These are phyloP conservation scores for Eupristina koningsbergeri DNA, from an alignment of 1,140 invertebrate species.

Conservation along the genomic window DNA sequence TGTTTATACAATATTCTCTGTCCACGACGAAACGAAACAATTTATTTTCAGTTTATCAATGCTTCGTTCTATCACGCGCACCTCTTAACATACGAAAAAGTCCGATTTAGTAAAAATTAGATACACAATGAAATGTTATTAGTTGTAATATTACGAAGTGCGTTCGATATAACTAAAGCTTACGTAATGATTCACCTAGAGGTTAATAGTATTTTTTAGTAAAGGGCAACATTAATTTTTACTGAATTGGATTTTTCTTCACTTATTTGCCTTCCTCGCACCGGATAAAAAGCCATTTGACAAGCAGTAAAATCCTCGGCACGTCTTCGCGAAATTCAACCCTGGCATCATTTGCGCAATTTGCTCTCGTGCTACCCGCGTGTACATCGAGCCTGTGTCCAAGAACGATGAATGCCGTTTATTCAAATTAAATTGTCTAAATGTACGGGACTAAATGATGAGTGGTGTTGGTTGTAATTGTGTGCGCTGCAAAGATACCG, in stretches of 20 bases:
- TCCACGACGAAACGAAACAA: conserved; percentile 33
- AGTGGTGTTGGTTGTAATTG: neutral
- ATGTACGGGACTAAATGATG: neutral
- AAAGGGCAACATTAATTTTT: neutral
- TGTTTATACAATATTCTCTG: conserved; percentile 35
- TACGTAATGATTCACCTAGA: neutral
- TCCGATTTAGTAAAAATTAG: conserved; percentile 26
- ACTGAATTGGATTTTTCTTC: neutral
- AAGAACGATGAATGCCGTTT: neutral
- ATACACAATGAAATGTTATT: neutral
- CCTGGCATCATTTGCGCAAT: neutral
- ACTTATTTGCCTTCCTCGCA: neutral
- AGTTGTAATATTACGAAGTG: no score
- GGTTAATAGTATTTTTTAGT: neutral
- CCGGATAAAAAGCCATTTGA: conserved; percentile 4
- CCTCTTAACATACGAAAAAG: neutral
- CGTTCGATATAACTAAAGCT: neutral
- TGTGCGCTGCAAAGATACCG: neutral
- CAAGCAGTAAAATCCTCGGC: neutral
- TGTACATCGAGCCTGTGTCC: neutral
- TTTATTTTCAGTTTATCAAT: conserved; percentile 38
- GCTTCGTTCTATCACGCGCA: conserved; percentile 20
- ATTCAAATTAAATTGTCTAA: neutral
- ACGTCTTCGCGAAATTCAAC: neutral
- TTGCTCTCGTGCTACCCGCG: neutral